Evolutionary conservation across 2,888 invertebrate species (phyloP).

Genomic region (Blastobasis adustella): DNA sequence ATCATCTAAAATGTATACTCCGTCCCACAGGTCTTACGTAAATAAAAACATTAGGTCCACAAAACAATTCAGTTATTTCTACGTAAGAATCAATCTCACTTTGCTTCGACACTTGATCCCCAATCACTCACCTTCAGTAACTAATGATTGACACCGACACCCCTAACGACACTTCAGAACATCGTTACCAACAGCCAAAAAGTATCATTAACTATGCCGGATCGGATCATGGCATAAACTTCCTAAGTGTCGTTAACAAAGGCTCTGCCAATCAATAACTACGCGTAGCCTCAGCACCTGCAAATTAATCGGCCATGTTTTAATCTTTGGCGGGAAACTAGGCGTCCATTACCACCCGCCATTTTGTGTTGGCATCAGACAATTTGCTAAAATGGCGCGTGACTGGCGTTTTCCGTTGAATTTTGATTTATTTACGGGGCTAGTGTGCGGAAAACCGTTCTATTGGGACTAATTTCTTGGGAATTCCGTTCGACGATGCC

Average conservation of each 20-base stretch:
- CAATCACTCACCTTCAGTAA: no score
- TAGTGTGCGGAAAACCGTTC: conserved; percentile 8
- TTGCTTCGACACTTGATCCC: no score
- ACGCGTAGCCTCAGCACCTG: conserved; percentile 2
- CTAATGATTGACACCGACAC: no score
- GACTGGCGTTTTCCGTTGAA: conserved; percentile 28
- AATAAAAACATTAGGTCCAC: no score
- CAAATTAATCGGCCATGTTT: conserved; percentile 29
- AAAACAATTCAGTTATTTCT: no score
- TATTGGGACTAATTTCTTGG: conserved; percentile 5
- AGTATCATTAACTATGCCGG: no score
- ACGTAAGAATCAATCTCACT: no score
- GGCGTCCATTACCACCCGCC: conserved; percentile 18
- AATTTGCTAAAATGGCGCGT: conserved; percentile 40
- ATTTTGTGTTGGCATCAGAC: conserved; percentile 13
- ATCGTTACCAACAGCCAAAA: no score
- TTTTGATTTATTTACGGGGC: conserved; percentile 28
- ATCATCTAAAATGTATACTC: no score
- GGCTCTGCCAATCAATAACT: not conserved
- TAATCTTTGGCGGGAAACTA: conserved; percentile 29
- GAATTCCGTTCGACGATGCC: not conserved
- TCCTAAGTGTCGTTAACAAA: not conserved
- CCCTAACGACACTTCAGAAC: no score
- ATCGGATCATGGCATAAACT: no score
- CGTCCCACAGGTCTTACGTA: no score